Evolutionary conservation across 1,140 invertebrate species (phyloP).

Genomic region (Cylas formicarius): DNA sequence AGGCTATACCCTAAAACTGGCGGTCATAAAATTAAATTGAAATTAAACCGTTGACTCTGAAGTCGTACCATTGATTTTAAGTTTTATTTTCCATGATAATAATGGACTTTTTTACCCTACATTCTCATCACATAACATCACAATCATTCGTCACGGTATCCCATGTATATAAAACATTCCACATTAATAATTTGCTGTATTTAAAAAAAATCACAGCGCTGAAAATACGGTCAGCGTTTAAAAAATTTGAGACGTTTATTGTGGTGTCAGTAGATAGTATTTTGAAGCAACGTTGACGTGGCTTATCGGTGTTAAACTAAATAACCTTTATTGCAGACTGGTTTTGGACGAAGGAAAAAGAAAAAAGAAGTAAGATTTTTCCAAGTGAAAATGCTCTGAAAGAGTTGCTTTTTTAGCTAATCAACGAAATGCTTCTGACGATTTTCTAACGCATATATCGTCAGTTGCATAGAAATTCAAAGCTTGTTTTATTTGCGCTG

Average conservation of each 20-base stretch:
- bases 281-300: conserved; percentile 10
- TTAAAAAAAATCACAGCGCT: not conserved
- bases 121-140: conserved; percentile 3
- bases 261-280: conserved; percentile 17
- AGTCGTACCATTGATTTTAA: conserved; percentile 6
- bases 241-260: not conserved
- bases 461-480: conserved; percentile 32
- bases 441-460: conserved; percentile 29
- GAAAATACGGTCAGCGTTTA: not conserved
- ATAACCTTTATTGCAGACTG: conserved; percentile 64
- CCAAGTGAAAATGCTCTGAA: conserved; percentile 37
- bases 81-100: conserved; percentile 3
- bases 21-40: conserved; percentile 13
- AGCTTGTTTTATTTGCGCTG: conserved; percentile 20
- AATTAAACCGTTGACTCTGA: conserved; percentile 3
- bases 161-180: conserved; percentile 7
- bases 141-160: conserved; percentile 5
- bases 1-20: conserved; percentile 19
- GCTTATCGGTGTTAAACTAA: conserved; percentile 39
- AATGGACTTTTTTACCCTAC: conserved; percentile 1
- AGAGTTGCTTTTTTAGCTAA: conserved; percentile 39
- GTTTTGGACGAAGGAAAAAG: conserved; percentile 90
- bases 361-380: conserved; percentile 87
- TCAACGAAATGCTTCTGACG: conserved; percentile 37
- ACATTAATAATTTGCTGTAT: too few species aligned